Evolutionary conservation across 1,140 invertebrate genomes (phyloP).

Genomic region (Xylocopa sonorina): DNA sequence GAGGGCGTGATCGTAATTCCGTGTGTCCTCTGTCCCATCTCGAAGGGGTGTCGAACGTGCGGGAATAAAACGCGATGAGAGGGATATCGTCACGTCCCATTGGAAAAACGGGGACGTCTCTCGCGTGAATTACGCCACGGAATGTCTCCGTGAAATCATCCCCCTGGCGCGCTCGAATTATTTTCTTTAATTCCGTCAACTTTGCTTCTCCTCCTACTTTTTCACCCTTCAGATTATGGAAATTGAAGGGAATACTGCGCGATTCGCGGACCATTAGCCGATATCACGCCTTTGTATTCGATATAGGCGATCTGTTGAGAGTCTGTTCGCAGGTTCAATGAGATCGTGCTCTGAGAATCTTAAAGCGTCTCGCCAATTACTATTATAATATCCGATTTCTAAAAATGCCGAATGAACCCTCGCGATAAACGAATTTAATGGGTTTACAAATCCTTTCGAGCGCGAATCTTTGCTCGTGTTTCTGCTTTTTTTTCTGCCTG

Average conservation of each 20-base stretch:
- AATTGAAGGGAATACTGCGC: conserved; percentile 7
- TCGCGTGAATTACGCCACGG: not conserved
- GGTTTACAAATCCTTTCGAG: not conserved
- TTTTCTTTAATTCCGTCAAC: conserved; percentile 1
- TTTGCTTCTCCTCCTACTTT: not conserved
- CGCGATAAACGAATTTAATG: too few species aligned
- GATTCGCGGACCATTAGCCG: conserved; percentile 11
- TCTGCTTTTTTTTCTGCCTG: not conserved
- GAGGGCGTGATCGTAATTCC: conserved; percentile 6
- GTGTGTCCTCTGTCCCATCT: not conserved
- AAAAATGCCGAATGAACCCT: too few species aligned
- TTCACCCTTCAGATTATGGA: not conserved
- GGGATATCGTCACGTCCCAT: not conserved
- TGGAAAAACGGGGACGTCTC: not conserved
- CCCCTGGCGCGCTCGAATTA: not conserved
- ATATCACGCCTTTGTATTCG: not conserved
- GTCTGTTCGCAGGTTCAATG: not conserved
- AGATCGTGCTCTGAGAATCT: not conserved
- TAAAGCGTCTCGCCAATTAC: not conserved
- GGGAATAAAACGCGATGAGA: too few species aligned
- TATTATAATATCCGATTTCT: too few species aligned
- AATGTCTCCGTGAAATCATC: not conserved
- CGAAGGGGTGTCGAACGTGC: not conserved
- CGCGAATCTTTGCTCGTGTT: not conserved
- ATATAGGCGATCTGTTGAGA: not conserved